Evolutionary conservation across 2,888 invertebrate species (phyloP), one percentile per base, ranked within the genome.

Genomic region (Monopis laevigella): DNA sequence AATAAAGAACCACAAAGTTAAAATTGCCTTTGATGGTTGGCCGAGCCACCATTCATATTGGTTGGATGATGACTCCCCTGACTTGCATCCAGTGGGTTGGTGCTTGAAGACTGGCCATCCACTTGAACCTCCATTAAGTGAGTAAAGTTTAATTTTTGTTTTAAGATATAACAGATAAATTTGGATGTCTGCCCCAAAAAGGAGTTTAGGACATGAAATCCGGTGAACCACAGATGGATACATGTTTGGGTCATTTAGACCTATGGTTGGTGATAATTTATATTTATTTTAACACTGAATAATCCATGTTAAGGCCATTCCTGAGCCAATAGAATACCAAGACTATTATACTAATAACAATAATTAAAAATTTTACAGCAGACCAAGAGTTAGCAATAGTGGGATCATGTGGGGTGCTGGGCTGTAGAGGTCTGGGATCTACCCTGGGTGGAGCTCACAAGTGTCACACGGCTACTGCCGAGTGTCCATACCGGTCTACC

Each of bases 21-120:
- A 86, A 48, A 85, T 97, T 40, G 86, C 91, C 55, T 93, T 93
- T 68, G 96, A 96, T 66, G 94, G 95, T 11, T 96, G 96, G 93
- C 88, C 90, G 1, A 86, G 86, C 53, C 85, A 87, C 49, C 89
- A 94, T 60, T 87, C 91, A 48, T 92, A 88, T 64, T 95, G 94
- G 93, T 77, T 94, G 43, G 95, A 96, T 56, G 96, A 96, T 64
- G 95, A 96, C 69, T 89, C 87, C 49, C 86, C 90, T 0, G 94
- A 96, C 66, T 85, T 97, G 53, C 95, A 96, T 77, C 96, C 96
- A 1, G 87, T 92, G 46, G 92, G 92, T 24, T 97, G 96, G 95
- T 94, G 95, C 62, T 83, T 87, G 47, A 92, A 92, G 70, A 95
- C 95, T 1, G 89, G 89, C 2, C 96, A 96, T 65, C 89, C 90